These are phyloP conservation scores for Allolobophora icterica DNA, from an alignment of 2,888 invertebrate genomes.

Conservation along the genomic window DNA sequence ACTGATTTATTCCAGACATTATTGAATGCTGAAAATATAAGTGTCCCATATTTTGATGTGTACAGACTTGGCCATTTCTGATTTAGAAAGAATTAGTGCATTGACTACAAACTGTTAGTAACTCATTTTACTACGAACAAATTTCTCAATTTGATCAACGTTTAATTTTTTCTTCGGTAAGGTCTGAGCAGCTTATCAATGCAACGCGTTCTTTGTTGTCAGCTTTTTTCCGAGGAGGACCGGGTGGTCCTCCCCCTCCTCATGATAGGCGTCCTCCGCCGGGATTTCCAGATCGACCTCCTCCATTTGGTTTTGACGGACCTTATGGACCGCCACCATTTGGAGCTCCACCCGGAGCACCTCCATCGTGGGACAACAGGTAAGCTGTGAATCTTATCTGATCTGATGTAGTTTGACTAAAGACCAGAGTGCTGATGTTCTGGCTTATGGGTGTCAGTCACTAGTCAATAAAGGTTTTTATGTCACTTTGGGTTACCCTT, in stretches of 20 bases:
- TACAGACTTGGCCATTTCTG: no score
- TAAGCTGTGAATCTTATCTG: constrained; percentile 21
- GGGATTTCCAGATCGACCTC: constrained; percentile 39
- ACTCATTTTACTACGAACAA: not conserved
- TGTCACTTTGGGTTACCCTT: no score
- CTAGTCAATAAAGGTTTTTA: no score
- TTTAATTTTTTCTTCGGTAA: not conserved
- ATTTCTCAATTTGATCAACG: not conserved
- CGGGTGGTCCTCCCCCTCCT: constrained; percentile 32
- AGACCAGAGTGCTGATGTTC: not conserved
- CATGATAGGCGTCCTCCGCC: constrained; percentile 40
- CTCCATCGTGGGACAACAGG: constrained; percentile 44
- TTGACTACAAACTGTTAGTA: no score
- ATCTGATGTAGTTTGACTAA: not conserved
- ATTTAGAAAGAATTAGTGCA: no score
- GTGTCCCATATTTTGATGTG: no score
- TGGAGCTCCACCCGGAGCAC: constrained; percentile 40
- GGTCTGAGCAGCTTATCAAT: not conserved
- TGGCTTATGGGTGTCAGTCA: no score
- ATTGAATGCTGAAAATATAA: no score
- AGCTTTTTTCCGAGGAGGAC: constrained; percentile 26
- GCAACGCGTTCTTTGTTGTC: not conserved
- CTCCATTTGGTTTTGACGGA: constrained; percentile 39
- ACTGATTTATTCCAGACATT: no score
- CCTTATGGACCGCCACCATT: constrained; percentile 39